Percentiles rank a stretch among this genome's conserved stretches.
Conservation (phyloP, 2,113 vertebrate species). For the Malurus melanocephalus region DNA sequence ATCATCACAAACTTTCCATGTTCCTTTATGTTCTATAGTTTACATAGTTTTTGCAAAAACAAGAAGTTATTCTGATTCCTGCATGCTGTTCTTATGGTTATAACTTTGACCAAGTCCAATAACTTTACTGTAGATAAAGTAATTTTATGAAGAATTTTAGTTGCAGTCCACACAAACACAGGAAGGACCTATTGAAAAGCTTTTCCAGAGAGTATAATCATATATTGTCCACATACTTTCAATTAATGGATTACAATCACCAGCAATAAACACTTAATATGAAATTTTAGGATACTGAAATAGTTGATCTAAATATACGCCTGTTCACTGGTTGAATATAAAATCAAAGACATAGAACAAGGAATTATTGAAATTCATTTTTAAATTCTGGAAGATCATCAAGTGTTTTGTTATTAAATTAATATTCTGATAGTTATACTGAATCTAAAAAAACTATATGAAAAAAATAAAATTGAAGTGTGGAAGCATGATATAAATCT, state of each 20-base stretch:
- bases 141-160: not conserved
- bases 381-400: not conserved
- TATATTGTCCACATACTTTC: not conserved
- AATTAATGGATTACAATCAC: not conserved
- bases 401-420: not conserved
- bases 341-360: not conserved
- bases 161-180: not conserved
- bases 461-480: not conserved
- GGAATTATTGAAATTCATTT: not conserved
- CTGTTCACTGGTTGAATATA: not conserved
- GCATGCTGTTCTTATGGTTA: not conserved
- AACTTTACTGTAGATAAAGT: not conserved
- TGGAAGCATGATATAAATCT: not conserved
- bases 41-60: not conserved
- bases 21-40: not conserved
- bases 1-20: not conserved
- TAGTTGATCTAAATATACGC: not conserved
- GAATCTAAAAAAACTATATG: not conserved
- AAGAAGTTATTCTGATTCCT: not conserved
- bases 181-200: not conserved
- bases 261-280: not conserved
- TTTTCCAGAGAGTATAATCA: not conserved
- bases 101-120: not conserved
- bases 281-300: not conserved
- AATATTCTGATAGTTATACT: not conserved